Percentiles rank a stretch among this genome's conserved stretches.
phyloP scores from a whole-genome alignment of 2,797 vertebrate species.

The Silurus lanzhouensis region DNA sequence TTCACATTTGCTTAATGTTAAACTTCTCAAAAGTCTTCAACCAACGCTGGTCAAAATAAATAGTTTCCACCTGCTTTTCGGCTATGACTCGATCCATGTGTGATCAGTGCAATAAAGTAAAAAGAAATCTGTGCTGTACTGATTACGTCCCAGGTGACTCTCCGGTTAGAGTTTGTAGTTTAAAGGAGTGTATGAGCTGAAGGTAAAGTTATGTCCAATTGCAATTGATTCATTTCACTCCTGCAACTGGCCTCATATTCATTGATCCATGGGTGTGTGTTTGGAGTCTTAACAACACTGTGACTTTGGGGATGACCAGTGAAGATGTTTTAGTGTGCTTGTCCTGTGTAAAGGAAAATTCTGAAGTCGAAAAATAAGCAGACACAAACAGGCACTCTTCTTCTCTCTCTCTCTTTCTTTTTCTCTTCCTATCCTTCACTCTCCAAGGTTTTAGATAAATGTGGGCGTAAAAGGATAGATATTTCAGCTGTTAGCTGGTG shows the following conservation, averaged over 20 bases:
- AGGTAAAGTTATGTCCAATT: conserved; percentile 3
- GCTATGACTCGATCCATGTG: no score
- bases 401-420: background rate
- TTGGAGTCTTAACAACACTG: conserved; percentile 73
- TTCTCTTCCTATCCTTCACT: conserved; percentile 61
- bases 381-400: conserved; percentile 18
- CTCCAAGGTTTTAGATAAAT: conserved; percentile 54
- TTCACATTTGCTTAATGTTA: no score
- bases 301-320: conserved; percentile 60
- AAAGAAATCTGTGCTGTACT: background rate
- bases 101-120: background rate
- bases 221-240: conserved; percentile 13
- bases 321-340: conserved; percentile 58
- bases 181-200: background rate
- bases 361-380: conserved; percentile 64
- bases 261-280: conserved; percentile 68
- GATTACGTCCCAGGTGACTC: background rate
- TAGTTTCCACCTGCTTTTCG: no score
- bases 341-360: conserved; percentile 56
- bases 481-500: conserved; percentile 73
- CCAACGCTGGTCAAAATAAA: no score
- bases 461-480: conserved; percentile 70
- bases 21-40: no score
- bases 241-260: background rate
- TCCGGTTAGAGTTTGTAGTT: background rate